Base-by-base conservation (phyloP, 2,113 vertebrate genomes). In the Mixornis gularis region DNA sequence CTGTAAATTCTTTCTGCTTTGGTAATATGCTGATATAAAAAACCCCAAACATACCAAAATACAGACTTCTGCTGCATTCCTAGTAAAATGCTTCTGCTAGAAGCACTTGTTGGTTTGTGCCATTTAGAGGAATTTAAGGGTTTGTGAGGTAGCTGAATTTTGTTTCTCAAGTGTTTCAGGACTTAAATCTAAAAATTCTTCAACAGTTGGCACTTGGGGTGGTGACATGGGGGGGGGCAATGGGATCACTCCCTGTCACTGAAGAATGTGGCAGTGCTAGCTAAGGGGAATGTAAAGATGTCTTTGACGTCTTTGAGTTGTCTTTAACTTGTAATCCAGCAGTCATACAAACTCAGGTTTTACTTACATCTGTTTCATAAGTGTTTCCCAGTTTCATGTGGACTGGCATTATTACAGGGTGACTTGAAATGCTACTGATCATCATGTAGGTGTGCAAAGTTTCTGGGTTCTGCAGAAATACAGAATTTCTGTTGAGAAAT, bases 191-290 rank as follows among this genome's bases (percentile, higher is more conserved):
- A 52, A 48, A 49, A 20, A 1, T 13, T 6, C 25, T 79, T 16
- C 9, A 21, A 16, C 24, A 27, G 3, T 41, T 87, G 32, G 18
- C 17, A 19, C 9, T 63, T 48, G 24, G 1, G 0, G 6, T 60
- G 34, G 16, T 0, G 0, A 71, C 9, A 38, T 29, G 5, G 13
- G 7, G 5, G 6, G 36, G 5, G 36, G 2, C 0, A 1, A 5
- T 41, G 41, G 17, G 17, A 51, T 86, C 25, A 10, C 8, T 72
- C 4, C 9, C 7, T 58, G 48, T 60, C 8, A 21, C 14, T 59
- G 41, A 32, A 56, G 29, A 41, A 15, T 49, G 8, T 9, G 12
- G 22, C 5, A 5, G 7, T 20, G 38, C 21, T 72, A 34, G 14
- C 1, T 0, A 29, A 13, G 30, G 38, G 72, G 51, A 49, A 32